phyloP scores from a whole-genome alignment of 2,797 vertebrate genomes.

The Oreonectes daqikongensis region DNA sequence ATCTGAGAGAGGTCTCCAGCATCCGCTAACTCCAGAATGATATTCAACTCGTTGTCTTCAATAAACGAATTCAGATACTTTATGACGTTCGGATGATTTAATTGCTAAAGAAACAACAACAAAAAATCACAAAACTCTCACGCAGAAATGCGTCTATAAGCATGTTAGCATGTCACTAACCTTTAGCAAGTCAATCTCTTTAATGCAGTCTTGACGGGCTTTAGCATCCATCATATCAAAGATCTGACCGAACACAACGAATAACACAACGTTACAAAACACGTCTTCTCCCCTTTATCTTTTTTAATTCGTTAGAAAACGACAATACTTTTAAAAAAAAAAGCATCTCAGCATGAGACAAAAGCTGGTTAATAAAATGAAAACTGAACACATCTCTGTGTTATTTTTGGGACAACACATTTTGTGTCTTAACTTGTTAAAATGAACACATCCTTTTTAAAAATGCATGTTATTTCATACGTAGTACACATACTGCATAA shows the following conservation, averaged over 20 bases:
- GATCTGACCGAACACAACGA: constrained; percentile 72
- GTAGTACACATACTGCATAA: no score
- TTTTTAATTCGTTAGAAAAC: no score
- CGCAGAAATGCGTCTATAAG: neutral
- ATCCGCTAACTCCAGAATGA: constrained; percentile 90
- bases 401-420: no score
- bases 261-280: constrained; percentile 2
- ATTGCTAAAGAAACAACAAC: constrained; percentile 64
- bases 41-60: constrained; percentile 90
- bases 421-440: no score
- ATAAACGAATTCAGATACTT: constrained; percentile 95
- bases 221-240: constrained; percentile 97
- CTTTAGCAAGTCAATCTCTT: constrained; percentile 94
- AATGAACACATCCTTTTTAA: no score
- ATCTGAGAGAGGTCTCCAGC: constrained; percentile 93
- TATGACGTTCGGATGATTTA: constrained; percentile 94
- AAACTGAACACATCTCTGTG: no score
- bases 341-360: no score
- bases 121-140: neutral
- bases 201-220: constrained; percentile 90
- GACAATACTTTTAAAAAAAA: no score
- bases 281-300: no score
- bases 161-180: constrained; percentile 66
- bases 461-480: no score
- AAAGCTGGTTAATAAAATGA: no score